These are phyloP conservation scores for Aporophyla lueneburgensis DNA, from an alignment of 2,888 invertebrate species.

Conservation along the genomic window DNA sequence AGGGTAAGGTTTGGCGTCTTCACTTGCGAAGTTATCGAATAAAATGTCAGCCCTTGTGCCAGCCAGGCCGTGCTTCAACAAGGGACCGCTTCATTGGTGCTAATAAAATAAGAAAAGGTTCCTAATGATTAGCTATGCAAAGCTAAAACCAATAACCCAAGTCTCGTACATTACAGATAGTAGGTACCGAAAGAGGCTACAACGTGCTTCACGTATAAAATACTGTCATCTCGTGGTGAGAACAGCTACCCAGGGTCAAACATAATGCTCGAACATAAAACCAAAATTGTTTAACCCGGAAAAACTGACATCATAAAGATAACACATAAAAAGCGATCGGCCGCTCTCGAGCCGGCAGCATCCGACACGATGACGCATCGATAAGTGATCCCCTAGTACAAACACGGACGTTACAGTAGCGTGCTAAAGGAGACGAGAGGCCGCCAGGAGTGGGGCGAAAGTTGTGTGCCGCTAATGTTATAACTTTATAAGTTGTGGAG, in stretches of 20 bases:
- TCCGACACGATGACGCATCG: conserved; percentile 19
- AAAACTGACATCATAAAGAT: conserved; percentile 26
- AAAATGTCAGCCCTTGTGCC: neutral
- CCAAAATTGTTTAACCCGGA: conserved; percentile 9
- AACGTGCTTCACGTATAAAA: neutral
- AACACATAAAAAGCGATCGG: neutral
- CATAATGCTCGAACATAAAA: conserved; percentile 5
- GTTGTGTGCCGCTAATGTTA: conserved; percentile 18
- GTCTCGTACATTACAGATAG: neutral
- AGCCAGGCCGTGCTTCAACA: neutral
- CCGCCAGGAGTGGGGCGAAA: neutral
- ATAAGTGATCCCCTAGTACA: neutral
- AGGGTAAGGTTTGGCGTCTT: neutral
- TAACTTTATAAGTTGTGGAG: neutral
- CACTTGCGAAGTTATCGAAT: conserved; percentile 25
- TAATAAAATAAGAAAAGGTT: neutral
- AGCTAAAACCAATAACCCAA: neutral
- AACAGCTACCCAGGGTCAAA: neutral
- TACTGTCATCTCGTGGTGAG: neutral
- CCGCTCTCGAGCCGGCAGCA: neutral
- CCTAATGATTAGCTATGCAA: neutral
- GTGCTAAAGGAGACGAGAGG: neutral
- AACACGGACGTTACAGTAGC: neutral
- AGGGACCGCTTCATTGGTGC: neutral
- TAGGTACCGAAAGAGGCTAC: too few species aligned